Percentiles rank a stretch among this genome's conserved stretches.
These are phyloP conservation scores for Melipona beecheii DNA, from an alignment of 2,888 invertebrate species.

Conservation along the genomic window DNA sequence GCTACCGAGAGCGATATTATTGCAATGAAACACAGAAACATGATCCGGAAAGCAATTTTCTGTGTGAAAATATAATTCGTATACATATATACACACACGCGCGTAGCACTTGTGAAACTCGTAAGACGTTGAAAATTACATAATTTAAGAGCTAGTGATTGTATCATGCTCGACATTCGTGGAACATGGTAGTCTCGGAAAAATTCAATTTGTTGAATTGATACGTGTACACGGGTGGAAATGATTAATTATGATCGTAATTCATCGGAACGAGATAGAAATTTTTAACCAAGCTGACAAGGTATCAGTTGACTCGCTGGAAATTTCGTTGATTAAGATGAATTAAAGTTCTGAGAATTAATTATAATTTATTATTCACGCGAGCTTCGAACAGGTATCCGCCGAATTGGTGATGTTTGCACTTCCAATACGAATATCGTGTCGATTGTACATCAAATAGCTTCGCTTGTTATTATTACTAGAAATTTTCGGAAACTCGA, in stretches of 20 bases:
- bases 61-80: too few species aligned
- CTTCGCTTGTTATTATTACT: background rate
- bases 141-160: too few species aligned
- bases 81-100: too few species aligned
- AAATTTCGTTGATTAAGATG: background rate
- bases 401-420: background rate
- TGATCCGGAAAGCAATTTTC: too few species aligned
- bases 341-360: background rate
- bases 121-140: too few species aligned
- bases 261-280: background rate
- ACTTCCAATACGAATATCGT: background rate
- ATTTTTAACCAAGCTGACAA: background rate
- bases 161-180: background rate
- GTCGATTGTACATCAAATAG: background rate
- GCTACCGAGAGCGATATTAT: too few species aligned
- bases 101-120: too few species aligned
- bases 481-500: background rate
- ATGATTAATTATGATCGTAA: background rate
- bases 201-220: background rate
- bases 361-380: background rate
- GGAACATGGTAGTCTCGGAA: background rate
- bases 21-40: too few species aligned
- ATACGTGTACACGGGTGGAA: background rate
- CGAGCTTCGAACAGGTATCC: background rate
- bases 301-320: background rate